A percentile compares a stretch with the other conserved stretches of the same genome.
Conservation (phyloP, 2,888 invertebrate genomes). For the Lumbricus terrestris region DNA sequence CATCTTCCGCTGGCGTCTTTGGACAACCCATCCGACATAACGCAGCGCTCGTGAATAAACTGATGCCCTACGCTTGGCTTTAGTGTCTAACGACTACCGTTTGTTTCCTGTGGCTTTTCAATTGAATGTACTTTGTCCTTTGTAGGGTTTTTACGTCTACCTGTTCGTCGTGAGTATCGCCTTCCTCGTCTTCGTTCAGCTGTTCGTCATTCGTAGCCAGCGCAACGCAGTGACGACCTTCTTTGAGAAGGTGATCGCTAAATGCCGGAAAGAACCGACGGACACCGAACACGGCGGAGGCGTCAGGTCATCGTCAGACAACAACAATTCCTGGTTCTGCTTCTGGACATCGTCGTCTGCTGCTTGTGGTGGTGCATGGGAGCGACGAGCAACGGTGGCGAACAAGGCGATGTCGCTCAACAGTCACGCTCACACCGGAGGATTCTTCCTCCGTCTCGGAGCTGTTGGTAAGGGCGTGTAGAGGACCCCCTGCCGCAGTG, state of each 20-base stretch:
- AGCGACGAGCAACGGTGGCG: not conserved
- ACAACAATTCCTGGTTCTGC: not conserved
- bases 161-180: conserved; percentile 48
- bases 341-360: not conserved
- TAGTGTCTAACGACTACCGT: too few species aligned
- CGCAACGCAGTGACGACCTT: not conserved
- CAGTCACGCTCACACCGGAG: conserved; percentile 45
- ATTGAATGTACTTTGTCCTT: too few species aligned
- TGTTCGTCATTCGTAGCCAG: conserved; percentile 44
- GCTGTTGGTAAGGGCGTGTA: conserved; percentile 46
- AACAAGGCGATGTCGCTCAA: conserved; percentile 20
- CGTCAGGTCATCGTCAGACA: not conserved
- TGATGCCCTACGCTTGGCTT: too few species aligned
- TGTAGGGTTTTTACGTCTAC: conserved; percentile 54
- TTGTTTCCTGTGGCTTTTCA: too few species aligned
- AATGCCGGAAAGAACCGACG: not conserved
- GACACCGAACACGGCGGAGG: not conserved
- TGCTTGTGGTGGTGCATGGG: too few species aligned
- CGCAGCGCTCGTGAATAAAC: too few species aligned
- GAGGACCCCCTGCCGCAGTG: too few species aligned
- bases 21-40: too few species aligned
- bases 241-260: not conserved
- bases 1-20: too few species aligned
- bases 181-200: conserved; percentile 52
- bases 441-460: conserved; percentile 55